phyloP scores from a whole-genome alignment of 2,797 vertebrate genomes.

The Argya squamiceps region DNA sequence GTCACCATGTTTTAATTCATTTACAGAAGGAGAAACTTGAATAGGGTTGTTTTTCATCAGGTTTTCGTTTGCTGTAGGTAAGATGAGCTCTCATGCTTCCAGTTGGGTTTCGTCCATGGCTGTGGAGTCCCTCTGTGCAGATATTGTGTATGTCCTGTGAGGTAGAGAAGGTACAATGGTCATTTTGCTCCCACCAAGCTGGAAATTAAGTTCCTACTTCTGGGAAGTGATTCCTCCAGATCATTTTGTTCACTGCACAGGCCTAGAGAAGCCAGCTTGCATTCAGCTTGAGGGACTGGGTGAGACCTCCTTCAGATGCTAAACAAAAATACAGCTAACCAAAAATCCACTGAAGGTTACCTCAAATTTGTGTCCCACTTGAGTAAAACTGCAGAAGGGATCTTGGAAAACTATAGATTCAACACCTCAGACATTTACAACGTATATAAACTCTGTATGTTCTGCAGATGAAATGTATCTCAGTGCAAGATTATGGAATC shows the following conservation, averaged over 20 bases:
- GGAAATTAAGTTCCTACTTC: neutral
- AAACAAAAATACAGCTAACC: neutral
- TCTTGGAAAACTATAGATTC: neutral
- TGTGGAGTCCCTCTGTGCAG: slow-evolving; percentile 52
- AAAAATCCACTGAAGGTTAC: neutral
- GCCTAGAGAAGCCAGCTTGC: neutral
- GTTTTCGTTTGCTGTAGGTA: neutral
- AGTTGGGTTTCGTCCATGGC: slow-evolving; percentile 67
- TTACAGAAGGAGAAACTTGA: slow-evolving; percentile 35
- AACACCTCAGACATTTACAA: neutral
- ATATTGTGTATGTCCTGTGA: slow-evolving; percentile 69
- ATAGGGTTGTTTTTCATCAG: neutral
- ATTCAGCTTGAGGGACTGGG: neutral
- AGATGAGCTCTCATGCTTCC: slow-evolving; percentile 65
- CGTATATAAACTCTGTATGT: neutral
- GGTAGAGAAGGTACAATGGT: neutral
- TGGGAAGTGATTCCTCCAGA: neutral
- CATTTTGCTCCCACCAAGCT: neutral
- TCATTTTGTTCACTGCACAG: neutral
- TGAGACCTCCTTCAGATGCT: neutral
- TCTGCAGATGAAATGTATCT: neutral
- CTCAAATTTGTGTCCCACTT: neutral
- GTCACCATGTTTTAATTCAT: neutral
- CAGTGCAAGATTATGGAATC: neutral
- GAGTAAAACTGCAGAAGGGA: neutral